Evolutionary conservation across 2,888 invertebrate species (phyloP).

Genomic region (Ormyrus labotus): DNA sequence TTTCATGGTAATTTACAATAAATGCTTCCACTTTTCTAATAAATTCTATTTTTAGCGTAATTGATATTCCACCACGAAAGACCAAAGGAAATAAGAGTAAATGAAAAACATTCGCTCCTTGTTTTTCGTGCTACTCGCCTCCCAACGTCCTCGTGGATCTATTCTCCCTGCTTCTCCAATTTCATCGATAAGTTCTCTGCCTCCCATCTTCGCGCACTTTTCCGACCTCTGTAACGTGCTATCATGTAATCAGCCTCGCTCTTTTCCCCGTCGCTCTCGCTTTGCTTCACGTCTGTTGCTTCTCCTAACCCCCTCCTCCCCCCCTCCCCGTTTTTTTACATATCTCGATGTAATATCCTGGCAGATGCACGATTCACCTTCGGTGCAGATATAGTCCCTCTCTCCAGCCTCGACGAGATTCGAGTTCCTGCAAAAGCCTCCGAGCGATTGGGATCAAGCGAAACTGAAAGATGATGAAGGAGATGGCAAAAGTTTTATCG

Average conservation of each 20-base stretch:
- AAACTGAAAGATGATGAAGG: conserved; percentile 40
- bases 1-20: no score
- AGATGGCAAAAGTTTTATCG: conserved; percentile 40
- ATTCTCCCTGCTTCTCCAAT: not conserved
- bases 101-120: no score
- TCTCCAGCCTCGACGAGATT: conserved; percentile 1
- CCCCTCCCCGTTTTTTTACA: not conserved
- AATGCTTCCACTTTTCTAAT: no score
- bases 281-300: not conserved
- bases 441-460: conserved; percentile 25
- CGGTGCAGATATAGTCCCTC: not conserved
- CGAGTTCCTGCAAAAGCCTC: conserved; percentile 19
- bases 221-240: not conserved
- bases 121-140: no score
- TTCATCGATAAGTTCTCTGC: conserved; percentile 7
- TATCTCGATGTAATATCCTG: conserved; percentile 19
- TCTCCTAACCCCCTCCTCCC: not conserved
- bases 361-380: conserved; percentile 33
- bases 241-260: conserved; percentile 9
- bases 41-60: no score
- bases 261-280: conserved; percentile 14
- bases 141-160: not conserved
- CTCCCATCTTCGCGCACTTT: not conserved
- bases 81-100: no score
- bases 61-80: no score